phyloP scores from a whole-genome alignment of 2,888 invertebrate species.

The Bellardia bayeri region DNA sequence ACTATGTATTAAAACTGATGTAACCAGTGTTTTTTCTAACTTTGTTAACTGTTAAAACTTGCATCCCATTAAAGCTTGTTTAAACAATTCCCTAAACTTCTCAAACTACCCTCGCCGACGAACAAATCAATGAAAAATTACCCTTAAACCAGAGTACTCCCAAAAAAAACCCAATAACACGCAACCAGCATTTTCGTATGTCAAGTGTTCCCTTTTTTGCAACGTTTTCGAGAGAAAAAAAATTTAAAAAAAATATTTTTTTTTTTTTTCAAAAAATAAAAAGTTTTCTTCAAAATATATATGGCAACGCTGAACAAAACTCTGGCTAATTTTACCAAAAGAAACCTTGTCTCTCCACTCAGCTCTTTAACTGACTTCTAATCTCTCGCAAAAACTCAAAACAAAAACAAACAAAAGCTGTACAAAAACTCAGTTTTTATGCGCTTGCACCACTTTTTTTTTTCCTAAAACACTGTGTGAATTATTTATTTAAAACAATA shows the following conservation, averaged over 20 bases:
- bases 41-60: no score
- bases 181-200: no score
- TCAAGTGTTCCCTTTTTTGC: no score
- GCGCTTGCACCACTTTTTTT: conserved; percentile 64
- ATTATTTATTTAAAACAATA: conserved; percentile 54
- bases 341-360: neutral
- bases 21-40: no score
- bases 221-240: no score
- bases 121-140: conserved; percentile 1
- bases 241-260: no score
- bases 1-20: no score
- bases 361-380: conserved; percentile 12
- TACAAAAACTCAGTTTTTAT: conserved; percentile 51
- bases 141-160: conserved; percentile 26
- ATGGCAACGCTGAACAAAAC: no score
- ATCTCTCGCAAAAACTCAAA: conserved; percentile 27
- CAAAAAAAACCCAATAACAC: neutral
- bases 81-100: neutral
- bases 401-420: conserved; percentile 10
- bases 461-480: conserved; percentile 37
- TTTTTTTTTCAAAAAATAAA: no score
- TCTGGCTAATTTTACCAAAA: neutral
- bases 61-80: neutral
- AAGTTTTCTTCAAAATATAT: no score
- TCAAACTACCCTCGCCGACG: neutral